Evolutionary conservation across 2,888 invertebrate genomes (phyloP), one percentile per base, ranked within the genome.

Genomic region (Chaetoderma sp.): DNA sequence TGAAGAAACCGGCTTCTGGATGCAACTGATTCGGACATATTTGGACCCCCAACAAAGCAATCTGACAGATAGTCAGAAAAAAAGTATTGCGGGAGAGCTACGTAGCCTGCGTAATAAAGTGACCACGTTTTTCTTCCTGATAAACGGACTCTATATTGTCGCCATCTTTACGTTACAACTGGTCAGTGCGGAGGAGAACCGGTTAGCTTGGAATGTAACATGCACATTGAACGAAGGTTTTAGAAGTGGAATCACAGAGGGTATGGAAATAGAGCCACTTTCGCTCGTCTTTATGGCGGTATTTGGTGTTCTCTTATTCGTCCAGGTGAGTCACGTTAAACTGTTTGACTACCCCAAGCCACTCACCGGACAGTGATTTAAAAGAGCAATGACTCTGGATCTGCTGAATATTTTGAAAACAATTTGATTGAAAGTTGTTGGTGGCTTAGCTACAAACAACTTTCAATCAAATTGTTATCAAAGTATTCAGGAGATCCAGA

Each of bases 81-180:
- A 72, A 39, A 72, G 75, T 49, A 70, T 76, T 33, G 68, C 74
- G 28, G 57, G 68, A 21, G 78, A 80, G 49, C 90, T 98, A 86
- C 93, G 94, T 90, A 96, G 96, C 87, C 90, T 98, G 82, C 91
- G 98, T 86, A 95, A 98, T 90, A 93, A 94, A 82, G 94, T 80
- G 67, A 76, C 79, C 55, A 67, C 83, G 44, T 80, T 80, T 71
- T 98, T 98, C 91, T 95, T 98, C 91, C 98, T 98, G 96, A 88
- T 95, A 88, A 98, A 98, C 90, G 96, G 96, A 75, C 92, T 98
- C 82, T 98, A 98, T 91, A 96, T 98, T 83, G 92, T 98, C 87
- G 95, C 97, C 89, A 96, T 98, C 81, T 96, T 98, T 90, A 92
- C 98, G 88, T 92, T 98, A 87, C 98, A 98, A 90, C 91, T 97